Evolutionary conservation across 1,140 invertebrate species (phyloP).

Genomic region (Hyles euphorbiae): DNA sequence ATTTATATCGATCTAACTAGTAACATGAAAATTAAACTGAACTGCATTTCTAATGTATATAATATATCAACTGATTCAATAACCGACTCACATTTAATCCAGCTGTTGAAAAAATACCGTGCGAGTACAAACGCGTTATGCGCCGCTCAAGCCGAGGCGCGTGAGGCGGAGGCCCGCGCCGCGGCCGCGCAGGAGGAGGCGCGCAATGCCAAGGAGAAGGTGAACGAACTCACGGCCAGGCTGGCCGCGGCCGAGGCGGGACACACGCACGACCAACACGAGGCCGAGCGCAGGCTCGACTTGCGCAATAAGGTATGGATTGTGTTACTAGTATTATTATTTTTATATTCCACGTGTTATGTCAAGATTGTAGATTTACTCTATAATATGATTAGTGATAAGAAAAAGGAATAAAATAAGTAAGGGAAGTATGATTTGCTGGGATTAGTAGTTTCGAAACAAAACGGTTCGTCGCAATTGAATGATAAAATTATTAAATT

Average conservation of each 20-base stretch:
- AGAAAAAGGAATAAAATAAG: too few species aligned
- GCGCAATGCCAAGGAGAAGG: constrained; percentile 84
- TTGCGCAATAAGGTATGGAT: constrained; percentile 50
- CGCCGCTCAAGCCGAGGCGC: constrained; percentile 86
- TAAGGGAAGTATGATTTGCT: too few species aligned
- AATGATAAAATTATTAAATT: too few species aligned
- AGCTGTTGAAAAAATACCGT: constrained; percentile 94
- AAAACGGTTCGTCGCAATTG: too few species aligned
- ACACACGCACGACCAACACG: constrained; percentile 84
- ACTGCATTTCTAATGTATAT: too few species aligned
- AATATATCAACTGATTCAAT: too few species aligned
- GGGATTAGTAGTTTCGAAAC: too few species aligned
- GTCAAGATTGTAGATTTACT: too few species aligned
- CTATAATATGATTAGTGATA: too few species aligned
- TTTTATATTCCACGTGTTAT: background rate
- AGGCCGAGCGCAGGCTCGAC: constrained; percentile 76
- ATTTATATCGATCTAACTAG: too few species aligned
- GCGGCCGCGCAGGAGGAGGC: constrained; percentile 87
- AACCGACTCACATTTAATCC: too few species aligned
- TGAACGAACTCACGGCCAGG: constrained; percentile 84
- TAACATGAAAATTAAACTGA: too few species aligned
- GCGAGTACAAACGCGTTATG: constrained; percentile 90
- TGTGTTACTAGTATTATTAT: background rate
- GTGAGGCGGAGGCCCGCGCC: constrained; percentile 88
- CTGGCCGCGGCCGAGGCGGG: constrained; percentile 88